These are phyloP conservation scores for Cheilosia pagana DNA, from an alignment of 2,888 invertebrate species.

Conservation along the genomic window DNA sequence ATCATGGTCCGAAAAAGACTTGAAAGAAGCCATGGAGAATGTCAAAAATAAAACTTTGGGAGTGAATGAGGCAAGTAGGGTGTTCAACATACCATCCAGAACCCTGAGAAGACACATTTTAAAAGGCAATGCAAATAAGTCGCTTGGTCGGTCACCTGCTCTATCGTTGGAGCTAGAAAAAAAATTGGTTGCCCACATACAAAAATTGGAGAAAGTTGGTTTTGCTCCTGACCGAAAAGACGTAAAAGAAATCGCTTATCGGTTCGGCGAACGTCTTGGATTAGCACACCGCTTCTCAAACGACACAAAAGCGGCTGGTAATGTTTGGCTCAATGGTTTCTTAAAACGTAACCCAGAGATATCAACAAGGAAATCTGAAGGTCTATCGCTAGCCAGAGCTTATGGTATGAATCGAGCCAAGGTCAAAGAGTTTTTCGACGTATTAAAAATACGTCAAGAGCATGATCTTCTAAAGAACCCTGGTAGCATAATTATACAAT, in stretches of 20 bases:
- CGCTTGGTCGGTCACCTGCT: not conserved
- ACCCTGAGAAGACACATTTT: too few species aligned
- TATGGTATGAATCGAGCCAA: slow-evolving; percentile 11
- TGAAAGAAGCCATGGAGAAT: too few species aligned
- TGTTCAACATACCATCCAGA: too few species aligned
- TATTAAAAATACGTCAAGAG: slow-evolving; percentile 25
- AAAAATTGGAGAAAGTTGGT: slow-evolving; percentile 5
- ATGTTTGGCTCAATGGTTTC: slow-evolving; percentile 20
- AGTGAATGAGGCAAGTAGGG: too few species aligned
- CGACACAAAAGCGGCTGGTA: not conserved
- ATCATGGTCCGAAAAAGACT: too few species aligned
- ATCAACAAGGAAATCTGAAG: slow-evolving; percentile 17
- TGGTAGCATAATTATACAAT: slow-evolving; percentile 75
- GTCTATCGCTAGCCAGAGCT: slow-evolving; percentile 9
- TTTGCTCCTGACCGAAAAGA: too few species aligned
- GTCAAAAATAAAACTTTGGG: too few species aligned
- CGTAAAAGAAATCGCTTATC: slow-evolving; percentile 18
- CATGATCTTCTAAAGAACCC: slow-evolving; percentile 73
- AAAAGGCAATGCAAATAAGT: too few species aligned
- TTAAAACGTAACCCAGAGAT: slow-evolving; percentile 14
- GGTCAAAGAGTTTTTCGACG: slow-evolving; percentile 31
- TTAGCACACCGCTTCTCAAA: slow-evolving; percentile 3
- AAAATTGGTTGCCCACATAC: slow-evolving; percentile 19
- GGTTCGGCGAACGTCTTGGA: slow-evolving; percentile 18
- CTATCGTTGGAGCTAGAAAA: too few species aligned